A percentile compares a stretch with the other conserved stretches of the same genome.
Conservation (phyloP, 2,113 vertebrate genomes). For the Salvelinus alpinus region DNA sequence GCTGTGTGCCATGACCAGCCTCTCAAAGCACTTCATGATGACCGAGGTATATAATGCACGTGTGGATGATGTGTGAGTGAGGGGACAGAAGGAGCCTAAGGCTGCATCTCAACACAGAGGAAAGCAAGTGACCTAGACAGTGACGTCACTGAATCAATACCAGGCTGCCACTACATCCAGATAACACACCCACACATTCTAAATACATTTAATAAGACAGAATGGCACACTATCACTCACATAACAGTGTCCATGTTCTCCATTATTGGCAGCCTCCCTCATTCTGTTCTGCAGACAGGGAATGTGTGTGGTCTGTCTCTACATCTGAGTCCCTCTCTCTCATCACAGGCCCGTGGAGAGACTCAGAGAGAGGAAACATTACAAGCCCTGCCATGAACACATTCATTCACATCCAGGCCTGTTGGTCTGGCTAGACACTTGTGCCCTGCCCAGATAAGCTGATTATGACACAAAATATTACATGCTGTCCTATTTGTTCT, state of each 20-base stretch:
- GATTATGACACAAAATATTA: slow-evolving; percentile 69
- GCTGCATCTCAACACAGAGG: slow-evolving; percentile 9
- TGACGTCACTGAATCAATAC: background rate
- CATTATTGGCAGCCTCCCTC: slow-evolving; percentile 29
- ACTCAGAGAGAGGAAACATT: slow-evolving; percentile 37
- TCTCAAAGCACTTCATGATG: too few relatives aligned
- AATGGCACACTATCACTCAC: background rate
- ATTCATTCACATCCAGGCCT: slow-evolving; percentile 60
- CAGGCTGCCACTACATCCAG: background rate
- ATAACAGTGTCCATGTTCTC: background rate
- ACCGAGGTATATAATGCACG: background rate
- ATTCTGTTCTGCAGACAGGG: slow-evolving; percentile 23
- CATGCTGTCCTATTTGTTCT: slow-evolving; percentile 68
- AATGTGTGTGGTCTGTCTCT: slow-evolving; percentile 7
- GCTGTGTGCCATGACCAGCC: too few relatives aligned
- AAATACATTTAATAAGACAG: slow-evolving; percentile 7
- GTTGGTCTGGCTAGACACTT: slow-evolving; percentile 62
- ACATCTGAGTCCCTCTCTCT: slow-evolving; percentile 41
- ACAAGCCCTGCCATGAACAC: slow-evolving; percentile 57
- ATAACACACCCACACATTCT: slow-evolving; percentile 14
- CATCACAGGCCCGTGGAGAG: slow-evolving; percentile 30
- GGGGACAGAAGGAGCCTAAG: slow-evolving; percentile 25
- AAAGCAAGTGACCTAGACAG: background rate
- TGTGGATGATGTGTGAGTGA: background rate
- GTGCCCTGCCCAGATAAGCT: slow-evolving; percentile 63